These are phyloP conservation scores for Thaleichthys pacificus DNA, from an alignment of 2,797 vertebrate species.

Conservation along the genomic window DNA sequence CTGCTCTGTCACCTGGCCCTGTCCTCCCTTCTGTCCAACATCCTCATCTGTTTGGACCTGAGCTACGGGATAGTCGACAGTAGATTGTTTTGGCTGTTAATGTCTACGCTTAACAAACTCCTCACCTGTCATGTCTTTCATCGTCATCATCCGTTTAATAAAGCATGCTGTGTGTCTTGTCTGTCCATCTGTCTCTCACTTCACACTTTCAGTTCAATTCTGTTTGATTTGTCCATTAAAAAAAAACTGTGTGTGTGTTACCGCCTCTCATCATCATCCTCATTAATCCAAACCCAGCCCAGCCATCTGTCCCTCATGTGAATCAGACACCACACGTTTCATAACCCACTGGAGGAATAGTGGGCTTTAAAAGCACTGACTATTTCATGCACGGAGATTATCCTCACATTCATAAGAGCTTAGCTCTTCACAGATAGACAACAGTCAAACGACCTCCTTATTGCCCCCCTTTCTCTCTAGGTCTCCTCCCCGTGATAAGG, in stretches of 20 bases:
- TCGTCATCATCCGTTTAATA: conserved; percentile 59
- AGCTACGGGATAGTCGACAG: no score
- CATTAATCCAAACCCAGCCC: conserved; percentile 37
- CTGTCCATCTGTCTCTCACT: conserved; percentile 41
- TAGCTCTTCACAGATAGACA: no score
- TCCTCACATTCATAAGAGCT: no score
- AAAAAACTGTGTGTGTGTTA: conserved; percentile 32
- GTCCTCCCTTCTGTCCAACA: not conserved
- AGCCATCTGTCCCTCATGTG: conserved; percentile 44
- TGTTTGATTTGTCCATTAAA: conserved; percentile 49
- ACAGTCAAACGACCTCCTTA: conserved; percentile 3
- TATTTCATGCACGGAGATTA: no score
- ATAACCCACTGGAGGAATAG: conserved; percentile 25
- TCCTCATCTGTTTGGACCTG: not conserved
- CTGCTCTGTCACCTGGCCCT: not conserved
- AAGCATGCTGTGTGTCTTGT: conserved; percentile 50
- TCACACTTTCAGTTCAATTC: conserved; percentile 31
- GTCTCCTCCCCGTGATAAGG: not conserved
- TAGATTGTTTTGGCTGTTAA: not conserved
- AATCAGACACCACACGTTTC: conserved; percentile 29
- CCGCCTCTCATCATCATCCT: conserved; percentile 34
- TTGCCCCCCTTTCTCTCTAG: not conserved
- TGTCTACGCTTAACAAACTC: not conserved
- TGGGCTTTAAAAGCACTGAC: no score
- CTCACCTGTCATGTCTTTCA: conserved; percentile 19